Conservation (phyloP, 1,140 invertebrate species). For the Gonatopus flavifemur region DNA sequence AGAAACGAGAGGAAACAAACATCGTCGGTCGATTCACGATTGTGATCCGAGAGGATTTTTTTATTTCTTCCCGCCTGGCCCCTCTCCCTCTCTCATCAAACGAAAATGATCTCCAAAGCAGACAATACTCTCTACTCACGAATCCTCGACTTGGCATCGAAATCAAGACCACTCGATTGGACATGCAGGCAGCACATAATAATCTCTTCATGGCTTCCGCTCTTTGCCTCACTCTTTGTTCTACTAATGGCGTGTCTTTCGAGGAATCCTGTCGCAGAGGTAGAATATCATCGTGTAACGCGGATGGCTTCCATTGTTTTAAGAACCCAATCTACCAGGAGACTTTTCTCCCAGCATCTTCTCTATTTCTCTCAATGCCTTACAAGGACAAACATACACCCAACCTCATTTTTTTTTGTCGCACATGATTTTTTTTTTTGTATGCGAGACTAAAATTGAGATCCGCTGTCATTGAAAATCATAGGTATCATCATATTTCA, state of each 20-base stretch:
- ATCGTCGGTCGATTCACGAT: too few relatives aligned
- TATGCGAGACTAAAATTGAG: too few relatives aligned
- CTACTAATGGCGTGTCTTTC: constrained; percentile 21
- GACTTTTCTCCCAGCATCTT: neutral
- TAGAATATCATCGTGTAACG: constrained; percentile 19
- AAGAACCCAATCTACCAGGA: too few relatives aligned
- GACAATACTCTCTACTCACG: constrained; percentile 23
- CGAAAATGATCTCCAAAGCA: constrained; percentile 20
- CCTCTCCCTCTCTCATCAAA: constrained; percentile 21
- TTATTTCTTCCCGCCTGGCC: too few relatives aligned
- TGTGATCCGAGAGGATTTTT: too few relatives aligned
- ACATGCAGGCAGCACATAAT: constrained; percentile 19
- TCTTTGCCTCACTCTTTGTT: constrained; percentile 20
- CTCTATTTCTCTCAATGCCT: neutral
- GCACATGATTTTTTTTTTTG: too few relatives aligned
- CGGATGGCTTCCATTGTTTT: constrained; percentile 15
- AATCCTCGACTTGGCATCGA: constrained; percentile 13
- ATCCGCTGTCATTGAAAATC: too few relatives aligned
- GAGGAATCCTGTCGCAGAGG: constrained; percentile 13
- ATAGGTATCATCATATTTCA: too few relatives aligned
- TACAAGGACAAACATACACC: neutral
- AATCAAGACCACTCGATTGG: constrained; percentile 16
- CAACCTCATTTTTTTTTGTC: too few relatives aligned
- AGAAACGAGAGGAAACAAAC: too few relatives aligned
- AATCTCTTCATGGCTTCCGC: constrained; percentile 29